Percentiles rank a stretch among this genome's conserved stretches.
Evolutionary conservation across 2,797 vertebrate species (phyloP).

Genomic region (Phrynocephalus vlangalii): DNA sequence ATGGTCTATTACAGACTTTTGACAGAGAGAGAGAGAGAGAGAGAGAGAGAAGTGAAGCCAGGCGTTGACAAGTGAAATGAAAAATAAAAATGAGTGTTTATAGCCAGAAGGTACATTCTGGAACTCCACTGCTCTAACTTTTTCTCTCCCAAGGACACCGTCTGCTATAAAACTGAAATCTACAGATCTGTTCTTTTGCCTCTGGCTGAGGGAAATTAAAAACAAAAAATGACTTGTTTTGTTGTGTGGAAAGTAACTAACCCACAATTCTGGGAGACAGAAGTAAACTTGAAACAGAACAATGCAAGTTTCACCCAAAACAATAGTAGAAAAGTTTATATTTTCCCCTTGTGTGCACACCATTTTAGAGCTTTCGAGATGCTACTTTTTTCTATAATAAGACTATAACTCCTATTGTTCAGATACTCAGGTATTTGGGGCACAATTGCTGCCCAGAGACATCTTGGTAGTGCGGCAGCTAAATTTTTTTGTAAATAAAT

Average conservation of each 20-base stretch:
- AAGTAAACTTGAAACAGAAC: background rate
- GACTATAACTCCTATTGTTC: too few species aligned
- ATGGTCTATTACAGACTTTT: background rate
- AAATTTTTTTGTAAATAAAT: too few species aligned
- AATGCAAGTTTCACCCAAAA: background rate
- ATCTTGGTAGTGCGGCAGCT: too few species aligned
- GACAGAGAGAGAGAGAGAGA: background rate
- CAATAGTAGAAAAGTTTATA: background rate
- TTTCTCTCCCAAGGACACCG: constrained; percentile 11
- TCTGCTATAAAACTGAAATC: constrained; percentile 30
- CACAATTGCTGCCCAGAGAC: too few species aligned
- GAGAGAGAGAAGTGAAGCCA: background rate
- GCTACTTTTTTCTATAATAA: too few species aligned
- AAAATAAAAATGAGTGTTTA: constrained; percentile 41
- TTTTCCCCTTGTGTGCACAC: background rate
- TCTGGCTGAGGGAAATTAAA: constrained; percentile 22
- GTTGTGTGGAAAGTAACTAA: background rate
- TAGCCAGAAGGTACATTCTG: constrained; percentile 29
- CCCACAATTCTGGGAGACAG: background rate
- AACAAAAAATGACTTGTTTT: background rate
- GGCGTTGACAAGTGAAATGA: constrained; percentile 30
- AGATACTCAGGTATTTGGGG: too few species aligned
- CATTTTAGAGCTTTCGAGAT: background rate
- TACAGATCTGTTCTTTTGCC: constrained; percentile 15
- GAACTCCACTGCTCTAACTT: background rate